Evolutionary conservation across 2,797 vertebrate genomes (phyloP).

Genomic region (Pachyuromys duprasi): DNA sequence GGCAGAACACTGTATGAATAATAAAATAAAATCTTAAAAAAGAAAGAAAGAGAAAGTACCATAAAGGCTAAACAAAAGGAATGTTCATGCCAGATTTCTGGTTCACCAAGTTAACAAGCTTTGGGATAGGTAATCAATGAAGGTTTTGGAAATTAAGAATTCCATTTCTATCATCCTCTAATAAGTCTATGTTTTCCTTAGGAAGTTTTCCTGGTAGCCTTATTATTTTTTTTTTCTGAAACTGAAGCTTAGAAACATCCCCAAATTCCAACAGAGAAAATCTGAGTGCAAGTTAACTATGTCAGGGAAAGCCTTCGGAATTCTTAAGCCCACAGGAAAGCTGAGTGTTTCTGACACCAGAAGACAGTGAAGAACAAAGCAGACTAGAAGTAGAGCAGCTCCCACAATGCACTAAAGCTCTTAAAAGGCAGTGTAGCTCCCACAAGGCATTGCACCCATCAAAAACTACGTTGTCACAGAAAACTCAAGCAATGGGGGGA

Average conservation of each 20-base stretch:
- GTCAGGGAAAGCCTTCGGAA: not conserved
- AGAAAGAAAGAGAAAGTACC: not conserved
- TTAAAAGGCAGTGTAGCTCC: not conserved
- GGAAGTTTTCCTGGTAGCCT: not conserved
- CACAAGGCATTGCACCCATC: not conserved
- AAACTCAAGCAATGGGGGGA: not conserved
- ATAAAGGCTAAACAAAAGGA: not conserved
- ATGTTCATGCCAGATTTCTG: not conserved
- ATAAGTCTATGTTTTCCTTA: not conserved
- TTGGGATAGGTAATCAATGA: not conserved
- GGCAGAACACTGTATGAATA: too few relatives aligned
- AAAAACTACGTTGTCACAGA: not conserved
- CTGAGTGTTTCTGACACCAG: not conserved
- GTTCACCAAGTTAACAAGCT: not conserved
- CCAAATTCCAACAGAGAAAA: not conserved
- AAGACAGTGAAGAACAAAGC: not conserved
- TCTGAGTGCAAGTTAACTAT: not conserved
- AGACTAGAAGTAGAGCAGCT: not conserved
- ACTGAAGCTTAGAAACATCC: not conserved
- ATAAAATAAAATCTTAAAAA: too few relatives aligned
- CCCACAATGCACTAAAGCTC: not conserved
- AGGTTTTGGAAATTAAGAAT: not conserved
- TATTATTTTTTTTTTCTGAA: constrained; percentile 17
- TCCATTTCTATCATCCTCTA: not conserved
- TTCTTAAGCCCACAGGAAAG: not conserved